Conservation (phyloP, 2,797 vertebrate genomes). For the Crenuchus spilurus region DNA sequence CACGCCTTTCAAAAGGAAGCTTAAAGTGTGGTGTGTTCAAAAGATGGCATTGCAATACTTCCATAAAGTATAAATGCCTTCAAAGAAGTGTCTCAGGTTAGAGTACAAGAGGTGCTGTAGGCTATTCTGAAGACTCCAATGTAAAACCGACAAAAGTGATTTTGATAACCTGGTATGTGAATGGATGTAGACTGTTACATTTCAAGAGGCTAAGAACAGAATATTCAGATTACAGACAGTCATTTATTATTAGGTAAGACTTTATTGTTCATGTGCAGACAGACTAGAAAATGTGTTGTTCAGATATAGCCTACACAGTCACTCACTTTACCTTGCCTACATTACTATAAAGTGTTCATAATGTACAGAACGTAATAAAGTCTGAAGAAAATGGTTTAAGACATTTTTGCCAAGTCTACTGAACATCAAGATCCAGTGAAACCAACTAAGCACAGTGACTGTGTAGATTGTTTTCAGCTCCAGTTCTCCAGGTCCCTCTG, state of each 20-base stretch:
- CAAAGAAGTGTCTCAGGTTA: not conserved
- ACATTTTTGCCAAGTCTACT: not conserved
- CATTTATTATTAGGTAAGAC: not conserved
- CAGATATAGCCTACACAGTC: not conserved
- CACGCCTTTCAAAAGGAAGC: not conserved
- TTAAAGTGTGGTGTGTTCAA: not conserved
- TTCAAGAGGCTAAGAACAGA: conserved; percentile 1
- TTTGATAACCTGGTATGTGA: no score
- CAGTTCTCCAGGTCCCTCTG: not conserved
- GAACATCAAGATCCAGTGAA: not conserved
- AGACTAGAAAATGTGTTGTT: not conserved
- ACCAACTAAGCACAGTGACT: not conserved
- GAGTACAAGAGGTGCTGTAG: not conserved
- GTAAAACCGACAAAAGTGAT: not conserved
- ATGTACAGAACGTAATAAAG: not conserved
- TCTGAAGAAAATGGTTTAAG: not conserved
- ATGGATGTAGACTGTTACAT: not conserved
- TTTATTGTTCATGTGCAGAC: conserved; percentile 4
- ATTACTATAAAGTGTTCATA: not conserved
- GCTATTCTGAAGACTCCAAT: not conserved
- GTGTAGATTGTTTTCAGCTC: not conserved
- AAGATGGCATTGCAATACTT: not conserved
- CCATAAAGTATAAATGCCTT: not conserved
- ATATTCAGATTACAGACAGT: not conserved
- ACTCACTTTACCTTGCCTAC: not conserved